Evolutionary conservation across 2,113 vertebrate genomes (phyloP), one percentile per base, ranked within the genome.

Genomic region (Oryzias melastigma): DNA sequence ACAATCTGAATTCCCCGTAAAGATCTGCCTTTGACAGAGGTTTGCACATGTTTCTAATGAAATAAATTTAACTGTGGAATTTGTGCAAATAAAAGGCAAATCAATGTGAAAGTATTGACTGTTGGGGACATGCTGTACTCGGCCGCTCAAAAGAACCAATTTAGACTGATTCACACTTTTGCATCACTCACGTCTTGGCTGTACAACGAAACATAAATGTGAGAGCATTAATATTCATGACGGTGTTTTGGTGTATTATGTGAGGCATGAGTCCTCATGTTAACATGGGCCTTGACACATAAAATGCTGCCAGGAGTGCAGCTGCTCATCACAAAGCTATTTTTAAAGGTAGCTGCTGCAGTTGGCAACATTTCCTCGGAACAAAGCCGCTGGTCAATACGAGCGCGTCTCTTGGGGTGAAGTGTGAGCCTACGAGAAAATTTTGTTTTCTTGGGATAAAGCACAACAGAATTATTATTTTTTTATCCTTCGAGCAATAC

Each of bases 191-290:
- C 3, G 51, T 56, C 29, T 61, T 47, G 5, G n/a, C 35, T 3
- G 29, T 14, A 40, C n/a, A 19, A 35, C 18, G 18, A 53, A 35
- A 19, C 49, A 66, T 62, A 58, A 52, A 61, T 61, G 73, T 76
- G 19, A 41, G 6, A 15, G 40, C 51, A 59, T 51, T 5, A 56
- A 42, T 18, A 64, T 75, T 77, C 49, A 69, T 45, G 47, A 52
- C 16, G 40, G n/a, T 45, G 50, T 65, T n/a, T 71, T 50, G 4
- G 40, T 52, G 14, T 51, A 42, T 44, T 52, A 19, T 40, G 14
- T 42, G 3, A 3, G 52, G 18, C 27, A 7, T 59, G 16, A 2
- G 0, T 40, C n/a, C 52, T 50, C 14, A 4, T 20, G 6, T 50
- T 20, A 35, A 35, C 58, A 8, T 55, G 17, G 1, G 3, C 7